Evolutionary conservation across 1,140 invertebrate genomes (phyloP).

Genomic region (Calephelis nemesis): DNA sequence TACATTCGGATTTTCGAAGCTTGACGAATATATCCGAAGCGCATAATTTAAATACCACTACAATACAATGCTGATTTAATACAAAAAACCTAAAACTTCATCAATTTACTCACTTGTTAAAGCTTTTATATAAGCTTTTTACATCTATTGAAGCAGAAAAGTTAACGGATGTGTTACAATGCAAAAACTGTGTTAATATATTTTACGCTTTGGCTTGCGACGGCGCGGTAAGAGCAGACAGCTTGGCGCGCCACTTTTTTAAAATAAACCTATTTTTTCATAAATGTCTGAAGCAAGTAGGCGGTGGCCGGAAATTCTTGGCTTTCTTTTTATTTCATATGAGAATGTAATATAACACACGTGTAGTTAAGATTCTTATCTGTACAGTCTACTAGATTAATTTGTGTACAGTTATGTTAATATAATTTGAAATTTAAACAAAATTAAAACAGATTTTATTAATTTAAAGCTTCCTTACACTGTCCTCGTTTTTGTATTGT

Average conservation of each 20-base stretch:
- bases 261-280: constrained; percentile 51
- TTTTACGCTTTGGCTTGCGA: constrained; percentile 23
- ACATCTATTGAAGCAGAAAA: constrained; percentile 24
- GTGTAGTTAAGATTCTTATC: neutral
- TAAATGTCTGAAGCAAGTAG: constrained; percentile 56
- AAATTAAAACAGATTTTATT: no score
- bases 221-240: constrained; percentile 52
- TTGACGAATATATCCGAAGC: no score
- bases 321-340: constrained; percentile 73
- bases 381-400: no score
- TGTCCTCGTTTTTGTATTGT: no score
- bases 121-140: constrained; percentile 16
- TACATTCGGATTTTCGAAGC: no score
- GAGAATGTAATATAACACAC: constrained; percentile 55
- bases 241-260: constrained; percentile 74
- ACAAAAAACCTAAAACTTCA: neutral
- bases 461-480: no score
- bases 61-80: no score
- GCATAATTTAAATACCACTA: no score
- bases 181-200: constrained; percentile 34
- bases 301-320: constrained; percentile 54
- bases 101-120: constrained; percentile 28
- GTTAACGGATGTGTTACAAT: constrained; percentile 40
- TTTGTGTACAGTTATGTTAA: no score
- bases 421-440: no score